Conservation (phyloP, 2,113 vertebrate genomes). For the Rutilus rutilus region DNA sequence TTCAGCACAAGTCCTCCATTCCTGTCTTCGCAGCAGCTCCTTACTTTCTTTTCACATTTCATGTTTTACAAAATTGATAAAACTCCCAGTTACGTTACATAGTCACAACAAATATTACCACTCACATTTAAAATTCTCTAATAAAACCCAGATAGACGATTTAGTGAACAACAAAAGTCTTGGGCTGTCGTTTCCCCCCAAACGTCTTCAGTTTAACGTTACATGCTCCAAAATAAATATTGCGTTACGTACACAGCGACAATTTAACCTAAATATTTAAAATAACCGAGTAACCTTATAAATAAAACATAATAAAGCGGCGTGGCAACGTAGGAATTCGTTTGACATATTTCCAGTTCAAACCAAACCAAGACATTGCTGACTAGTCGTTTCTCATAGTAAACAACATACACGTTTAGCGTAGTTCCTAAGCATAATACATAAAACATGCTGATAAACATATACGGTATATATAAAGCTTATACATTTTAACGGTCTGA, state of each 20-base stretch:
- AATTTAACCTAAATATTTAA: background rate
- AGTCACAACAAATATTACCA: background rate
- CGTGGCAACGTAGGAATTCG: background rate
- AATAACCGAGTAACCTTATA: background rate
- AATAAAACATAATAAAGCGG: background rate
- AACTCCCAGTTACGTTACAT: background rate
- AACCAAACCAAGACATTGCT: slow-evolving; percentile 10
- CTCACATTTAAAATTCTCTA: background rate
- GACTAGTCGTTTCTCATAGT: background rate
- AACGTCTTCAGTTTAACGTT: background rate
- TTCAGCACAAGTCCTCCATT: slow-evolving; percentile 75
- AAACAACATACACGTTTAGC: slow-evolving; percentile 6
- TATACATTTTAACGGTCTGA: slow-evolving; percentile 25
- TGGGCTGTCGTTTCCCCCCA: background rate
- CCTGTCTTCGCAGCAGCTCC: background rate
- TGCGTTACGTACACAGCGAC: background rate
- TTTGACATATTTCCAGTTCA: background rate
- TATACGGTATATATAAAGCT: background rate
- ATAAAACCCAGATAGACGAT: background rate
- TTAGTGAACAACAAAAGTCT: background rate
- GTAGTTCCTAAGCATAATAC: background rate
- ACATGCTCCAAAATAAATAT: background rate
- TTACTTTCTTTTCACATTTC: background rate
- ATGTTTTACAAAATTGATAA: background rate
- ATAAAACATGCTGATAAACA: too few relatives aligned